phyloP scores from a whole-genome alignment of 1,140 invertebrate genomes.

The Drosophila nigrodunni region DNA sequence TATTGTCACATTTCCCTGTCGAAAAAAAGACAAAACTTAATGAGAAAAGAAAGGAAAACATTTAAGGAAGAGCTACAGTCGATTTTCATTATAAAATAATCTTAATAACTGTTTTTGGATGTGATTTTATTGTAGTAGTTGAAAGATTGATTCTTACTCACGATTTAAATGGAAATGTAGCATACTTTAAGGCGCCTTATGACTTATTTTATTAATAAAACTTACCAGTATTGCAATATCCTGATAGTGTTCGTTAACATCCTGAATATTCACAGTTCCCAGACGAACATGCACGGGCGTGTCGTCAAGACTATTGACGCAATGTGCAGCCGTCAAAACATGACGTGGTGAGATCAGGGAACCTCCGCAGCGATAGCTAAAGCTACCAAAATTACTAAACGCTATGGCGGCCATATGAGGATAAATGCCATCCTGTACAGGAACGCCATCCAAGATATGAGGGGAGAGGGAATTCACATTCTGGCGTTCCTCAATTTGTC shows the following conservation, averaged over 20 bases:
- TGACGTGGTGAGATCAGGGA: conserved; percentile 84
- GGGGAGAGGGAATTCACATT: conserved; percentile 17
- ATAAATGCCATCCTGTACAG: conserved; percentile 64
- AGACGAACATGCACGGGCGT: conserved; percentile 63
- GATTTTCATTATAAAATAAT: too few species aligned
- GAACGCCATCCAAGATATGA: conserved; percentile 70
- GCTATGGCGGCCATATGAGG: conserved; percentile 81
- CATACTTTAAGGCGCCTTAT: neutral
- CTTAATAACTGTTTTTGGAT: too few species aligned
- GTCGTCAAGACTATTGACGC: conserved; percentile 85
- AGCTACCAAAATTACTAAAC: conserved; percentile 36
- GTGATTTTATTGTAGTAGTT: too few species aligned
- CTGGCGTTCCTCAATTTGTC: conserved; percentile 20
- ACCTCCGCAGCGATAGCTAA: conserved; percentile 85
- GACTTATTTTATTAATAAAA: too few species aligned
- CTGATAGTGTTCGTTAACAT: conserved; percentile 21
- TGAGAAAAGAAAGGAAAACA: neutral
- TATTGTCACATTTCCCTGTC: conserved; percentile 46
- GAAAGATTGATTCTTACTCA: too few species aligned
- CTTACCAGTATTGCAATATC: conserved; percentile 57
- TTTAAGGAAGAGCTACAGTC: too few species aligned
- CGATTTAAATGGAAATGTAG: too few species aligned
- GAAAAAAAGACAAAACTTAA: neutral
- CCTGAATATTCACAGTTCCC: conserved; percentile 63
- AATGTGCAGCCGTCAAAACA: conserved; percentile 91